Percentiles rank a stretch among this genome's conserved stretches.
phyloP scores from a whole-genome alignment of 2,113 vertebrate genomes.

The Ramphastos sulfuratus region DNA sequence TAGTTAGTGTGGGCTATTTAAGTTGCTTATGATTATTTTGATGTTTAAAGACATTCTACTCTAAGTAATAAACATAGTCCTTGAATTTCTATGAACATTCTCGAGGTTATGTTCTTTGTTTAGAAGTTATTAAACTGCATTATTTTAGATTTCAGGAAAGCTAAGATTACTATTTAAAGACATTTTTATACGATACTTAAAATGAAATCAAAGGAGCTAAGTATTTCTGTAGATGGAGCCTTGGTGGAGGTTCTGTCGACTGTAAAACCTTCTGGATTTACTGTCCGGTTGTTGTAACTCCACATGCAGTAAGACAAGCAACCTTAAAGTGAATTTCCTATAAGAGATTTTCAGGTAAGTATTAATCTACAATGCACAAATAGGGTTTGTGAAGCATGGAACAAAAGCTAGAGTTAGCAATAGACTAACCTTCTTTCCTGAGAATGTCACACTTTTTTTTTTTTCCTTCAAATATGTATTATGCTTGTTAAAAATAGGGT shows the following conservation, averaged over 20 bases:
- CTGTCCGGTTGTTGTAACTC: constrained; percentile 56
- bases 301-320: constrained; percentile 64
- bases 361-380: constrained; percentile 35
- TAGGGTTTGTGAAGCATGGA: constrained; percentile 53
- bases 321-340: constrained; percentile 66
- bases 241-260: constrained; percentile 64
- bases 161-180: constrained; percentile 68
- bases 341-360: constrained; percentile 55
- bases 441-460: background rate
- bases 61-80: constrained; percentile 4
- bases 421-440: constrained; percentile 15
- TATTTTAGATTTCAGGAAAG: constrained; percentile 69
- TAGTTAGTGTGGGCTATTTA: background rate
- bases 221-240: constrained; percentile 67
- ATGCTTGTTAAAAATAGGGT: background rate
- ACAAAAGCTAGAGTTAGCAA: constrained; percentile 40
- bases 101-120: background rate
- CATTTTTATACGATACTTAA: constrained; percentile 65
- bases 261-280: constrained; percentile 63
- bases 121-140: constrained; percentile 65
- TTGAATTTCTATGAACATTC: constrained; percentile 18
- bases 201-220: constrained; percentile 68
- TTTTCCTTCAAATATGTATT: background rate
- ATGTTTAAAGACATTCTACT: background rate
- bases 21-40: background rate